Percentiles rank a stretch among this genome's conserved stretches.
These are phyloP conservation scores for Ianthella basta DNA, from an alignment of 37 sponge, comb jelly and placozoan genomes.

Conservation along the genomic window DNA sequence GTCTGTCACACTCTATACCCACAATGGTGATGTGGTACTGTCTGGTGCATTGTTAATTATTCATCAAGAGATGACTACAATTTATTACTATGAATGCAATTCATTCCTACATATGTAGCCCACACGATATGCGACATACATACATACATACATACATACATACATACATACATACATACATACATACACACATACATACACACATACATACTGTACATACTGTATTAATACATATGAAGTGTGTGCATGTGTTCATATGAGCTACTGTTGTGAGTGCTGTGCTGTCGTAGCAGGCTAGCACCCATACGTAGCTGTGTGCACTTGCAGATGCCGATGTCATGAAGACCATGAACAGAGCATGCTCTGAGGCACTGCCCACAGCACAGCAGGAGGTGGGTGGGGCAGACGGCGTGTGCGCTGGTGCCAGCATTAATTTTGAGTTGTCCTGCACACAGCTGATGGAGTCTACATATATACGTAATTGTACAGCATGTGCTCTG, in stretches of 20 bases:
- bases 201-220: background rate
- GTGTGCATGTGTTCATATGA: slow-evolving; percentile 22
- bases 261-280: too few species aligned
- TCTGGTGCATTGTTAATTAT: too few species aligned
- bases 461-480: background rate
- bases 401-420: background rate
- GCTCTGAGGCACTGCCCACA: slow-evolving; percentile 62
- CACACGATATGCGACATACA: too few species aligned
- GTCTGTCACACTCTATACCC: too few species aligned
- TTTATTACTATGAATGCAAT: too few species aligned
- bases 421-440: background rate
- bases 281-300: background rate
- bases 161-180: background rate
- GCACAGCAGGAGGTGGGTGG: slow-evolving; percentile 59
- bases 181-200: background rate
- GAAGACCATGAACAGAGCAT: slow-evolving; percentile 80
- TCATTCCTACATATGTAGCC: too few species aligned
- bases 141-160: background rate
- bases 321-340: slow-evolving; percentile 24
- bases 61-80: too few species aligned
- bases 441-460: background rate
- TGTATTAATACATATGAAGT: background rate
- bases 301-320: too few species aligned
- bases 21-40: too few species aligned
- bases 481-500: background rate